phyloP scores from a whole-genome alignment of 2,888 invertebrate species.

The Andrena flavipes region DNA sequence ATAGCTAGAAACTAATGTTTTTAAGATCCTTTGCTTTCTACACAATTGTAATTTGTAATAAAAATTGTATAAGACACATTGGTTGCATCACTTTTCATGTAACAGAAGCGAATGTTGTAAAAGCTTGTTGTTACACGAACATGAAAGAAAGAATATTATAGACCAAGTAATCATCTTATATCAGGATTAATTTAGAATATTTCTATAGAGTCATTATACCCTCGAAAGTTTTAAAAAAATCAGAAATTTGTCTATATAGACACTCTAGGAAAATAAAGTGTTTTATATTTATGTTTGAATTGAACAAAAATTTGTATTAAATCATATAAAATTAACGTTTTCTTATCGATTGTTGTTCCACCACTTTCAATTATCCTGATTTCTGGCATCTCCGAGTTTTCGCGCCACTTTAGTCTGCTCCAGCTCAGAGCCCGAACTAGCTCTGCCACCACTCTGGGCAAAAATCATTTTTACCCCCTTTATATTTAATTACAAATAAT shows the following conservation, averaged over 20 bases:
- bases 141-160: conserved; percentile 2
- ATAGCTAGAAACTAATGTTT: conserved; percentile 8
- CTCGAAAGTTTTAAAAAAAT: conserved; percentile 18
- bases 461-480: no score
- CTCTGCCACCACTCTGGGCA: no score
- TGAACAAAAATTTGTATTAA: no score
- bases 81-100: conserved; percentile 17
- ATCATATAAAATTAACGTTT: no score
- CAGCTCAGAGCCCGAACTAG: no score
- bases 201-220: conserved; percentile 28
- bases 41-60: conserved; percentile 36
- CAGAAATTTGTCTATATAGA: not conserved
- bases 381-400: no score
- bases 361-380: no score
- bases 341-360: no score
- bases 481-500: no score
- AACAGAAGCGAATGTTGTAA: conserved; percentile 11
- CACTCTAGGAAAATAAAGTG: not conserved
- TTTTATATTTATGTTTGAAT: no score
- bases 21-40: conserved; percentile 10
- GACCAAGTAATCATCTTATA: conserved; percentile 20
- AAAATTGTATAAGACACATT: conserved; percentile 30
- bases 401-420: no score
- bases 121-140: conserved; percentile 12
- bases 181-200: conserved; percentile 14